These are phyloP conservation scores for Lepus americanus DNA, from an alignment of 2,113 vertebrate genomes.

Conservation along the genomic window DNA sequence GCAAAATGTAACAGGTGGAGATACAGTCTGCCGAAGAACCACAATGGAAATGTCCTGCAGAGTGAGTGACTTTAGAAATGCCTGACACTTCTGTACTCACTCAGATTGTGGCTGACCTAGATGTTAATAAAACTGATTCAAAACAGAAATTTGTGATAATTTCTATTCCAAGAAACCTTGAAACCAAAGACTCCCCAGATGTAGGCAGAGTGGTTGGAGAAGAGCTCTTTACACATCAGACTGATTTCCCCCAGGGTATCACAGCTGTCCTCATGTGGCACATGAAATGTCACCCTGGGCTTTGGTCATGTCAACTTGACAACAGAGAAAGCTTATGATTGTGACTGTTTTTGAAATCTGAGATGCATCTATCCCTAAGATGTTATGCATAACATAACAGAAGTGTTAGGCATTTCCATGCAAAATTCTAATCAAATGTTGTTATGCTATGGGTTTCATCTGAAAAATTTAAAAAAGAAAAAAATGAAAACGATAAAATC, in stretches of 20 bases:
- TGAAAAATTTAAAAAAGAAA: background rate
- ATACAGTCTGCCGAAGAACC: background rate
- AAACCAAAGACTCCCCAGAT: background rate
- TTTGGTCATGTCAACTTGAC: background rate
- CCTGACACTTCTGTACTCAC: background rate
- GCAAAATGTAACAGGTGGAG: background rate
- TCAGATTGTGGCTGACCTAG: background rate
- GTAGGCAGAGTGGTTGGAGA: background rate
- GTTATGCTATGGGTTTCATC: background rate
- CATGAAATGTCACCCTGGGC: background rate
- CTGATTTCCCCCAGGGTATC: background rate
- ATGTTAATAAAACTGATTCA: background rate
- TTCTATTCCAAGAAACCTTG: background rate
- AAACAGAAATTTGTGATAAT: background rate
- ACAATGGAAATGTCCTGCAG: background rate
- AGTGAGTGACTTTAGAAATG: background rate
- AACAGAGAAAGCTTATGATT: background rate
- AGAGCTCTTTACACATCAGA: background rate
- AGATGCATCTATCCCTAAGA: background rate
- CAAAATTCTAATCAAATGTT: background rate
- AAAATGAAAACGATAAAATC: background rate
- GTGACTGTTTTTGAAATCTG: background rate
- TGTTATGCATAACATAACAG: no score
- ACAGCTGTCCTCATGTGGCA: background rate
- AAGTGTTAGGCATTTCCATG: background rate